Percentiles rank a stretch among this genome's conserved stretches.
Conservation (phyloP, 1,140 invertebrate genomes). For the Pteromalus puparum region DNA sequence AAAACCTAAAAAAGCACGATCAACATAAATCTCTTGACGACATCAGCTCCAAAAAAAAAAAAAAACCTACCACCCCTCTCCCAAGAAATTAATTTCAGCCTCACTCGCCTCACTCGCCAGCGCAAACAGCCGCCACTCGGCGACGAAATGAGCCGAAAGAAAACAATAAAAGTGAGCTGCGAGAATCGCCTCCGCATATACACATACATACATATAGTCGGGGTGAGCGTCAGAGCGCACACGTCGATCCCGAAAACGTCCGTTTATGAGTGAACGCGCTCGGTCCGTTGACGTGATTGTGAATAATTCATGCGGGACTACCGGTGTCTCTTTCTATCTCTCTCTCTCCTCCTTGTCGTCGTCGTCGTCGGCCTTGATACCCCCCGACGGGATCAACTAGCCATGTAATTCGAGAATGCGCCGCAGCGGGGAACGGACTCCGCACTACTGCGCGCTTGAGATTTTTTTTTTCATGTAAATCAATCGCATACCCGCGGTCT, state of each 20-base stretch:
- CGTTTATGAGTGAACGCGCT: conserved; percentile 30
- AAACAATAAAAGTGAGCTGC: neutral
- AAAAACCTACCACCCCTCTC: neutral
- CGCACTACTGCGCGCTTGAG: neutral
- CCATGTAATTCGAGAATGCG: conserved; percentile 44
- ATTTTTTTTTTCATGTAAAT: conserved; percentile 41
- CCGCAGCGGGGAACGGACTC: neutral
- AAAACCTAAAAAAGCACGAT: too few relatives aligned
- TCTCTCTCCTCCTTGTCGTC: neutral
- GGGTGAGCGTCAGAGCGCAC: neutral
- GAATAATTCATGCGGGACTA: conserved; percentile 42
- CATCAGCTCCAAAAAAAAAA: neutral
- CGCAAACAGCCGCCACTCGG: neutral
- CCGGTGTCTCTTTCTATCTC: neutral
- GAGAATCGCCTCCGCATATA: too few relatives aligned
- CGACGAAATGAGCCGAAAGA: neutral
- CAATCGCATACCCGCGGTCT: neutral
- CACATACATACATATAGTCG: neutral
- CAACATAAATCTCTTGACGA: too few relatives aligned
- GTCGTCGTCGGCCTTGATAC: neutral
- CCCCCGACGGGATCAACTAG: conserved; percentile 32
- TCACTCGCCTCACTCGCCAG: neutral
- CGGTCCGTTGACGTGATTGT: conserved; percentile 37
- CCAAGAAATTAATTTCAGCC: neutral
- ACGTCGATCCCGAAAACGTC: conserved; percentile 37